Evolutionary conservation across 2,113 vertebrate genomes (phyloP).

Genomic region (Chitala chitala): DNA sequence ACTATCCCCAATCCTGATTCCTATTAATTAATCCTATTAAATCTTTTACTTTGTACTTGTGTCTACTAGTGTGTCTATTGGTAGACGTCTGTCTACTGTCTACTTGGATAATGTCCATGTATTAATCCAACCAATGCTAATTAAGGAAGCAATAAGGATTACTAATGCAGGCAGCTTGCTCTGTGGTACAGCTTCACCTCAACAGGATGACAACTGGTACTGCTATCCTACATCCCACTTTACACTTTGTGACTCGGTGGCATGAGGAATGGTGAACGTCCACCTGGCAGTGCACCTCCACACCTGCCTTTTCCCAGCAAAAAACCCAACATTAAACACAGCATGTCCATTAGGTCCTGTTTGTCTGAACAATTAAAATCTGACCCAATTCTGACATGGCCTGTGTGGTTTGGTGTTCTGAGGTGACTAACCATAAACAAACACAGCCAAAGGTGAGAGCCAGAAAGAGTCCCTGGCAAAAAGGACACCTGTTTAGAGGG

Average conservation of each 20-base stretch:
- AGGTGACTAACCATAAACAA: constrained; percentile 53
- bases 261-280: constrained; percentile 42
- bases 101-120: no score
- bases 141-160: not conserved
- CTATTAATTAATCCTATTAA: no score
- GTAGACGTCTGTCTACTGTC: no score
- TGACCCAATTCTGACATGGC: constrained; percentile 35
- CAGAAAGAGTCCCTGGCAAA: constrained; percentile 26
- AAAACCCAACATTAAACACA: constrained; percentile 45
- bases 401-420: constrained; percentile 41
- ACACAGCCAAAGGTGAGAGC: constrained; percentile 39
- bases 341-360: constrained; percentile 57
- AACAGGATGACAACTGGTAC: constrained; percentile 50
- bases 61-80: not conserved
- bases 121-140: not conserved
- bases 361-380: constrained; percentile 44
- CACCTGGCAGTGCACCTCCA: constrained; percentile 45
- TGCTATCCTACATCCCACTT: constrained; percentile 63
- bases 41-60: not conserved
- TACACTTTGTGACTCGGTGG: constrained; percentile 57
- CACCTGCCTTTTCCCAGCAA: constrained; percentile 50
- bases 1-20: no score
- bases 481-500: constrained; percentile 32
- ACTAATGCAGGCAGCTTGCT: not conserved
- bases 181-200: constrained; percentile 12